Conservation (phyloP, 2,888 invertebrate species). For the Biston stratarius region DNA sequence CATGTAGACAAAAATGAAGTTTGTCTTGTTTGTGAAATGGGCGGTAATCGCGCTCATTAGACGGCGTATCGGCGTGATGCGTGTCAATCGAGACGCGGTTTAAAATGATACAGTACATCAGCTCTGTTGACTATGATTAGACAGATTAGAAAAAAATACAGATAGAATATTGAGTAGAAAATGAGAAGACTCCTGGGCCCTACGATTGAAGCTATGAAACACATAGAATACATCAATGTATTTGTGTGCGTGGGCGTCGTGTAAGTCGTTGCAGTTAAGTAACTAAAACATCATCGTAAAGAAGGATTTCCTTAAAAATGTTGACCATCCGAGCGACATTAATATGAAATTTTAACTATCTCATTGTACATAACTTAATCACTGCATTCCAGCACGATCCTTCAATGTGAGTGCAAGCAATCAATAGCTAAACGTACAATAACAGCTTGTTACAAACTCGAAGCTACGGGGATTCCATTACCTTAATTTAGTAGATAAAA, state of each 20-base stretch:
- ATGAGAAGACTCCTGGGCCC: no score
- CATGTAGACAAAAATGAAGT: constrained; percentile 60
- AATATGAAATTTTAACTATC: neutral
- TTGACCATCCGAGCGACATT: no score
- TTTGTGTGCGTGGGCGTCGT: no score
- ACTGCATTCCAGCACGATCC: constrained; percentile 26
- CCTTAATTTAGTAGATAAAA: constrained; percentile 75
- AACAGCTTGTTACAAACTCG: constrained; percentile 73
- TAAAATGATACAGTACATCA: constrained; percentile 27
- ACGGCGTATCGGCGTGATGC: constrained; percentile 68
- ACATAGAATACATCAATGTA: no score
- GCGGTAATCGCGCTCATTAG: constrained; percentile 76
- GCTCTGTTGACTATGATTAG: neutral
- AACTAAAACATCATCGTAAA: no score
- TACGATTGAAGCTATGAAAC: no score
- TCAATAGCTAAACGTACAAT: constrained; percentile 67
- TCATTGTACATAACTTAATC: constrained; percentile 2
- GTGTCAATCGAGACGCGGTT: constrained; percentile 68
- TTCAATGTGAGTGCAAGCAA: constrained; percentile 59
- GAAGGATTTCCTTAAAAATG: no score
- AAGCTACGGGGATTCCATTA: constrained; percentile 71
- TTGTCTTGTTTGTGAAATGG: constrained; percentile 64
- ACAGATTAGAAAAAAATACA: no score
- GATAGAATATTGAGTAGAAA: no score
- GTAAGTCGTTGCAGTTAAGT: no score